Percentiles rank a stretch among this genome's conserved stretches.
Conservation (phyloP, 1,140 invertebrate species). For the Centruroides vittatus region DNA sequence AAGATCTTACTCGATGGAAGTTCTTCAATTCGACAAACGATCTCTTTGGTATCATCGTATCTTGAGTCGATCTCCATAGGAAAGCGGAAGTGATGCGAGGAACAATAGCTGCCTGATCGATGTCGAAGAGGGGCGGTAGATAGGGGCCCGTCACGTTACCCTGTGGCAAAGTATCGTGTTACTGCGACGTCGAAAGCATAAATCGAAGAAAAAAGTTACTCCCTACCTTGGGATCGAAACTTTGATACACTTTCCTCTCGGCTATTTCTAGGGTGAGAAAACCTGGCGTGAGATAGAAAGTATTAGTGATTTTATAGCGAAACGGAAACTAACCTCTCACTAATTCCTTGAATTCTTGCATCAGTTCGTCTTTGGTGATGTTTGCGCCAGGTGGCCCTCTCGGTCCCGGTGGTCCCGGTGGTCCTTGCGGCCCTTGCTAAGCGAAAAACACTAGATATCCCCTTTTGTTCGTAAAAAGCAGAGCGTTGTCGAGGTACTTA, state of each 20-base stretch:
- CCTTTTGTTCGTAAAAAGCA: too few species aligned
- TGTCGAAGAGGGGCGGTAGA: background rate
- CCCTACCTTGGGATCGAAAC: background rate
- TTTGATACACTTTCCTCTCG: background rate
- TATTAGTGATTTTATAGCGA: too few species aligned
- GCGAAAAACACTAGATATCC: too few species aligned
- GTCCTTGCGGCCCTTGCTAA: conserved; percentile 2
- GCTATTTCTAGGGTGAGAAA: background rate
- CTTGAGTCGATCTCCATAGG: conserved; percentile 1
- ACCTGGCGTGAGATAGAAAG: background rate
- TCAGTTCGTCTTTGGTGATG: conserved; percentile 8
- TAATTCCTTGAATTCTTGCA: conserved; percentile 2
- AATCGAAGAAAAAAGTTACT: background rate
- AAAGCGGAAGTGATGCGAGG: conserved; percentile 1
- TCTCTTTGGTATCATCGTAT: background rate
- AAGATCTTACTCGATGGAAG: background rate
- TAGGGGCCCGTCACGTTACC: conserved; percentile 1
- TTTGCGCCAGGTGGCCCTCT: conserved; percentile 8
- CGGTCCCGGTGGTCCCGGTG: conserved; percentile 6
- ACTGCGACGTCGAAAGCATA: background rate
- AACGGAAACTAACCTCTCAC: background rate
- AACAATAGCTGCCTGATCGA: background rate
- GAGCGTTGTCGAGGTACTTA: too few species aligned
- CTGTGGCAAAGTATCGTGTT: background rate
- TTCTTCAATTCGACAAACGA: conserved; percentile 2